Conservation (phyloP, 2,113 vertebrate genomes). For the Mesembrinibis cayennensis region DNA sequence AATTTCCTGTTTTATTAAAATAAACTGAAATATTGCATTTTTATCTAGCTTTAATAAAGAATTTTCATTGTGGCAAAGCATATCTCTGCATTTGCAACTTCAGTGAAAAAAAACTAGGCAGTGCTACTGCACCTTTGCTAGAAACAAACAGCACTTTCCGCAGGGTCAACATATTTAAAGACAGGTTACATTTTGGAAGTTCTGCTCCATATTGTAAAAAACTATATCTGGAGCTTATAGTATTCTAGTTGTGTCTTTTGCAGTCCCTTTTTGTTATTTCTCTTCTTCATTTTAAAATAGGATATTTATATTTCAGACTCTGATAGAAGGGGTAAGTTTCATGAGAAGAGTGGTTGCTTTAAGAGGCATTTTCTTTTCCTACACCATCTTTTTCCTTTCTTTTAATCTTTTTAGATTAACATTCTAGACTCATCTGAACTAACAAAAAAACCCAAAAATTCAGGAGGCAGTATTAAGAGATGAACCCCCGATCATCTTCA, state of each 20-base stretch:
- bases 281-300: not conserved
- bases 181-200: not conserved
- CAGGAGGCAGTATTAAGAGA: not conserved
- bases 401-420: not conserved
- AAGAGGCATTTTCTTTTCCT: not conserved
- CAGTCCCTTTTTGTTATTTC: not conserved
- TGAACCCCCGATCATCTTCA: not conserved
- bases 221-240: not conserved
- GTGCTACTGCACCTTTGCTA: not conserved
- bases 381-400: not conserved
- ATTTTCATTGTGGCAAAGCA: not conserved
- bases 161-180: not conserved
- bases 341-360: not conserved
- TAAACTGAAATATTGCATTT: not conserved
- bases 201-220: not conserved
- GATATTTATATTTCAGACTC: not conserved
- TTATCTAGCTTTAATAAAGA: not conserved
- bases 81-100: not conserved
- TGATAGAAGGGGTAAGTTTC: not conserved
- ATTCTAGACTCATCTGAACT: not conserved
- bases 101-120: not conserved
- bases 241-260: not conserved
- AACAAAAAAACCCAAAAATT: fast-evolving
- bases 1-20: not conserved
- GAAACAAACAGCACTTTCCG: not conserved